phyloP scores from a whole-genome alignment of 2,888 invertebrate species.

The Lampropteryx suffumata region DNA sequence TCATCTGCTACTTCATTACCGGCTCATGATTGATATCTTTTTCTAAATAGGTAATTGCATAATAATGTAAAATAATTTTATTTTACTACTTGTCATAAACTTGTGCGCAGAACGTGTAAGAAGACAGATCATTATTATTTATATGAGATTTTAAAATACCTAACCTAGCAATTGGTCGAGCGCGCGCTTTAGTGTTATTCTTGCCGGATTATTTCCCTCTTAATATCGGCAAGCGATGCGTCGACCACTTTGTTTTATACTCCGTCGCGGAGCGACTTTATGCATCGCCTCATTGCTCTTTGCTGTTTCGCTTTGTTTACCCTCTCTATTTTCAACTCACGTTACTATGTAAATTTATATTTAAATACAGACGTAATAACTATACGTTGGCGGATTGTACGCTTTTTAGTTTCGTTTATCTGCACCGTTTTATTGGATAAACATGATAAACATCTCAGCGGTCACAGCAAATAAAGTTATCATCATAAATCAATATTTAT shows the following conservation, averaged over 20 bases:
- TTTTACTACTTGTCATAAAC: conserved; percentile 48
- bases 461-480: not conserved
- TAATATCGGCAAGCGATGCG: conserved; percentile 70
- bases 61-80: conserved; percentile 32
- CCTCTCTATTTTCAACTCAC: conserved; percentile 76
- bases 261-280: conserved; percentile 75
- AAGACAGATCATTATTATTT: conserved; percentile 69
- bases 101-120: conserved; percentile 43
- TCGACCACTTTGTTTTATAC: conserved; percentile 81
- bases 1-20: conserved; percentile 48
- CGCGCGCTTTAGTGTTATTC: conserved; percentile 64
- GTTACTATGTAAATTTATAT: conserved; percentile 78
- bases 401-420: conserved; percentile 22
- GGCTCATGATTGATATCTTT: conserved; percentile 44
- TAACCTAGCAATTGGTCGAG: conserved; percentile 55
- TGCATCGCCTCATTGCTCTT: conserved; percentile 79
- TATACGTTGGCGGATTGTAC: conserved; percentile 44
- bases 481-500: too few relatives aligned
- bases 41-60: conserved; percentile 34
- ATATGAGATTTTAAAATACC: conserved; percentile 65
- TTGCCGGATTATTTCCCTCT: conserved; percentile 72
- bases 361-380: conserved; percentile 47
- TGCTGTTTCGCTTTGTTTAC: conserved; percentile 76
- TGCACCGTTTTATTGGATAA: conserved; percentile 8
- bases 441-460: too few relatives aligned